These are phyloP conservation scores for Megaustenia siamemsis DNA, from an alignment of 2,888 invertebrate species.

Conservation along the genomic window DNA sequence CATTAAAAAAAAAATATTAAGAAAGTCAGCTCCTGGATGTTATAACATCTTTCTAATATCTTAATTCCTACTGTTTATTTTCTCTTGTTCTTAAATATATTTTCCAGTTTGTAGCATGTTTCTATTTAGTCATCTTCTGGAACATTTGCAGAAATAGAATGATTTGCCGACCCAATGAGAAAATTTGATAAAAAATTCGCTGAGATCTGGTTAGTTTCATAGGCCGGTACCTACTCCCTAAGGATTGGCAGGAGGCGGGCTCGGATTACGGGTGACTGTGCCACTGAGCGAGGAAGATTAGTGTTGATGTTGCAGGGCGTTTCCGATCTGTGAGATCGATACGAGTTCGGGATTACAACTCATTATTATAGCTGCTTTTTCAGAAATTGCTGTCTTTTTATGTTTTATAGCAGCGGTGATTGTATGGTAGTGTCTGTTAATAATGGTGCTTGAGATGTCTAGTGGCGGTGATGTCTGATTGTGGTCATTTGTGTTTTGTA, in stretches of 20 bases:
- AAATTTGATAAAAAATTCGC: constrained; percentile 23
- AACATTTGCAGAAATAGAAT: constrained; percentile 44
- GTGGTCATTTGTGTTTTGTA: neutral
- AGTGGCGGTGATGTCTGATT: neutral
- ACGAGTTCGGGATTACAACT: constrained; percentile 38
- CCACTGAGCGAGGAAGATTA: constrained; percentile 47
- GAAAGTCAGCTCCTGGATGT: too few species aligned
- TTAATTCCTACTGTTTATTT: too few species aligned
- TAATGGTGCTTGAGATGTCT: too few species aligned
- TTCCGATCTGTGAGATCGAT: constrained; percentile 41
- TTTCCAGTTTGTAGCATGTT: constrained; percentile 67
- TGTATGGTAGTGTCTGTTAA: too few species aligned
- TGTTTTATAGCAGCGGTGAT: too few species aligned
- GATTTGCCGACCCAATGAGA: constrained; percentile 42
- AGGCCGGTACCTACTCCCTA: neutral
- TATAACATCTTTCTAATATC: too few species aligned
- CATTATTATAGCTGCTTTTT: constrained; percentile 12
- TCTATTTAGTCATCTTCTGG: constrained; percentile 64
- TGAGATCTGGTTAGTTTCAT: constrained; percentile 42
- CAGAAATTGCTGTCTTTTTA: constrained; percentile 10
- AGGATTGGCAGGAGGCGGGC: constrained; percentile 32
- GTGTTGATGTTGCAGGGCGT: constrained; percentile 47
- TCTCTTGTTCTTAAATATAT: constrained; percentile 72
- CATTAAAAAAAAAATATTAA: too few species aligned
- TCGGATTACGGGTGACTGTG: neutral